phyloP scores from a whole-genome alignment of 2,888 invertebrate species.

The Druceiella hillmani region DNA sequence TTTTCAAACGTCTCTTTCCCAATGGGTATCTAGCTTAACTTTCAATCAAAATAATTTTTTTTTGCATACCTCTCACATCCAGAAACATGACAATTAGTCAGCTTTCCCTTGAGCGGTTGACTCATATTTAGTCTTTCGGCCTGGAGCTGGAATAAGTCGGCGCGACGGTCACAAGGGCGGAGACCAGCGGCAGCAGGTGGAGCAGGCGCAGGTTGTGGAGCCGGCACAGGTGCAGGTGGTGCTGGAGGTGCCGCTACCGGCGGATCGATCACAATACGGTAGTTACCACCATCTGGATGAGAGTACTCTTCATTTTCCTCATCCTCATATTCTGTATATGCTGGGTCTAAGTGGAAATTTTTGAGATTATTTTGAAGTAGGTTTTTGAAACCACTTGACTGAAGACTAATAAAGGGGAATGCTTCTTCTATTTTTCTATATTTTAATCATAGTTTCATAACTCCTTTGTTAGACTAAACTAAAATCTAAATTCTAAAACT shows the following conservation, averaged over 20 bases:
- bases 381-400: no score
- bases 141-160: constrained; percentile 80
- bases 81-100: constrained; percentile 82
- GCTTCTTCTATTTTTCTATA: no score
- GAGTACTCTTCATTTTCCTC: constrained; percentile 37
- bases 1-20: no score
- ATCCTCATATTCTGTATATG: no score
- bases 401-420: no score
- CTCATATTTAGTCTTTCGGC: constrained; percentile 75
- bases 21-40: no score
- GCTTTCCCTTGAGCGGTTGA: constrained; percentile 82
- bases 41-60: no score
- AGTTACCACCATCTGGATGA: constrained; percentile 38
- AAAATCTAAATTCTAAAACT: no score
- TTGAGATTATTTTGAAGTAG: no score
- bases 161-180: constrained; percentile 80
- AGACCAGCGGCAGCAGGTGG: constrained; percentile 54
- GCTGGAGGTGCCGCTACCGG: constrained; percentile 35
- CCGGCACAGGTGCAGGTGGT: constrained; percentile 33
- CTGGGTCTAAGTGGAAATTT: no score
- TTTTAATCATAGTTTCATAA: no score
- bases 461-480: no score
- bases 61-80: constrained; percentile 74
- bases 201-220: constrained; percentile 46
- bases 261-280: constrained; percentile 45